These are phyloP conservation scores for Aepyceros melampus DNA, from an alignment of 2,113 vertebrate genomes.

Conservation along the genomic window DNA sequence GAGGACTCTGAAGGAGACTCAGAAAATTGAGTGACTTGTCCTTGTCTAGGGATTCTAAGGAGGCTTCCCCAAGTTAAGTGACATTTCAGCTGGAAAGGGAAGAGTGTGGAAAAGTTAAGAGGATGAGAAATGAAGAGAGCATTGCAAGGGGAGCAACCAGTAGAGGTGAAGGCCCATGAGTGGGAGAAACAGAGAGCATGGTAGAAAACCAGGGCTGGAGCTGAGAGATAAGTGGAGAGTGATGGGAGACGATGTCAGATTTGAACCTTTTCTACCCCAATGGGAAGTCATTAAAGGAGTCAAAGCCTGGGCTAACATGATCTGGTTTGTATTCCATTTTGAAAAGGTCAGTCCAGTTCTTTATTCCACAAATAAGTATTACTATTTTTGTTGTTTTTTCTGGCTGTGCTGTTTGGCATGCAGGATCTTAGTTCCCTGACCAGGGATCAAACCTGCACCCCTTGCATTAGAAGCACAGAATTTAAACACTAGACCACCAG, in stretches of 20 bases:
- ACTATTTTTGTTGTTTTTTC: background rate
- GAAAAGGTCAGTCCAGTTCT: background rate
- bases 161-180: background rate
- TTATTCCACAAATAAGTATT: background rate
- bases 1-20: background rate
- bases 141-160: background rate
- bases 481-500: background rate
- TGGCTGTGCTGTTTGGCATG: background rate
- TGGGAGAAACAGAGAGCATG: background rate
- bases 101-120: background rate
- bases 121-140: background rate
- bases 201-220: background rate
- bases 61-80: background rate
- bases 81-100: background rate
- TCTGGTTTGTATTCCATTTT: background rate
- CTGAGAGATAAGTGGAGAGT: background rate
- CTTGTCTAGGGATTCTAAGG: background rate
- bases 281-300: background rate
- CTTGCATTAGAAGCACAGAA: background rate
- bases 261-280: background rate
- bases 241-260: background rate
- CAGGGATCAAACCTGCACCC: background rate
- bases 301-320: background rate
- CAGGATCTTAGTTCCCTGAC: background rate
- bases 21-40: background rate